These are phyloP conservation scores for Drosophila kanapiae DNA, from an alignment of 1,140 invertebrate species.

Conservation along the genomic window DNA sequence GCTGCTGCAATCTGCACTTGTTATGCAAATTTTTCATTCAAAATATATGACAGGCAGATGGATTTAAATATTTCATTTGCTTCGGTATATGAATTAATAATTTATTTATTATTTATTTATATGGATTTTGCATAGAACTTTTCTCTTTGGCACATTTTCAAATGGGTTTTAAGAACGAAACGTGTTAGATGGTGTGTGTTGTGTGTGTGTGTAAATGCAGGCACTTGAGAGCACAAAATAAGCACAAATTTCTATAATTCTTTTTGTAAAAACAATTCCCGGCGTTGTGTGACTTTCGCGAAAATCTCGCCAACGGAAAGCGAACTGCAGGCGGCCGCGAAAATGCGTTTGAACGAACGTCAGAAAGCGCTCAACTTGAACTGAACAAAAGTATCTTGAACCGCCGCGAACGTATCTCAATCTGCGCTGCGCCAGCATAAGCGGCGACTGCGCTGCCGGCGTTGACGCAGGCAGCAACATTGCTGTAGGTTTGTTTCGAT, in stretches of 20 bases:
- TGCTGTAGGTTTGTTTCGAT: constrained; percentile 31
- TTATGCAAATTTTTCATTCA: constrained; percentile 33
- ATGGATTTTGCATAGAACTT: constrained; percentile 16
- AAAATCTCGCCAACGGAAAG: constrained; percentile 22
- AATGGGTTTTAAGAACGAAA: constrained; percentile 44
- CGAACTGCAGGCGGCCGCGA: constrained; percentile 48
- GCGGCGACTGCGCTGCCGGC: constrained; percentile 39
- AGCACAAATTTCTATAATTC: constrained; percentile 17
- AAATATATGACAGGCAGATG: constrained; percentile 13
- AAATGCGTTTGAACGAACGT: constrained; percentile 72
- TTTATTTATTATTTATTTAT: constrained; percentile 27
- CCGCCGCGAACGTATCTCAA: constrained; percentile 58
- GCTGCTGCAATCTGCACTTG: constrained; percentile 38
- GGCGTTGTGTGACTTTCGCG: constrained; percentile 19
- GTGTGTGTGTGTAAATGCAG: constrained; percentile 26
- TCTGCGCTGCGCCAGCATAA: constrained; percentile 50
- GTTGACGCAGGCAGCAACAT: constrained; percentile 28
- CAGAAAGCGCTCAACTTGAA: constrained; percentile 73
- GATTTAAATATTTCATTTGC: constrained; percentile 36
- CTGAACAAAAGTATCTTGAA: constrained; percentile 66
- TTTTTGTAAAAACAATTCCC: constrained; percentile 14
- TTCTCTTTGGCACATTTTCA: constrained; percentile 47
- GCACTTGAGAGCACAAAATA: constrained; percentile 43
- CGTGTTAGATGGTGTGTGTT: constrained; percentile 18
- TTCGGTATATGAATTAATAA: constrained; percentile 8